Percentiles rank a stretch among this genome's conserved stretches.
Evolutionary conservation across 2,113 vertebrate species (phyloP).

Genomic region (Syngnathoides biaculeatus): DNA sequence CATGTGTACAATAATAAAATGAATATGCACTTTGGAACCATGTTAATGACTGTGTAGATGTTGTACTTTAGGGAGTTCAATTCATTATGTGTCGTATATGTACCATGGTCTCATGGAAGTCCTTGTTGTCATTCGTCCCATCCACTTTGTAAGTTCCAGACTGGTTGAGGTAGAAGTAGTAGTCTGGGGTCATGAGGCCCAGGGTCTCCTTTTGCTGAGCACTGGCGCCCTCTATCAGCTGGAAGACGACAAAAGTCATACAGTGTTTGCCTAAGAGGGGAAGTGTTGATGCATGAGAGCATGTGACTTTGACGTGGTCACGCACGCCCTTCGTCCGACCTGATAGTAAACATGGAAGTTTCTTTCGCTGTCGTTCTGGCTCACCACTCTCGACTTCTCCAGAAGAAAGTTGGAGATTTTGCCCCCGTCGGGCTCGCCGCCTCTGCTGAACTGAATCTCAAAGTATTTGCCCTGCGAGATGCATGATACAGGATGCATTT

Average conservation of each 20-base stretch:
- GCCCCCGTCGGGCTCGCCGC: conserved; percentile 91
- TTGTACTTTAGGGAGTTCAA: not conserved
- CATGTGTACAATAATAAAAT: too few relatives aligned
- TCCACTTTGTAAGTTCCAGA: conserved; percentile 93
- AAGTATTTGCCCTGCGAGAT: conserved; percentile 91
- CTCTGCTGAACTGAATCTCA: conserved; percentile 97
- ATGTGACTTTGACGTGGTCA: not conserved
- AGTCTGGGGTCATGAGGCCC: conserved; percentile 89
- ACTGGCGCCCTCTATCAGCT: conserved; percentile 88
- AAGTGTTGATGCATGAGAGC: not conserved
- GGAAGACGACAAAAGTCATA: conserved; percentile 1
- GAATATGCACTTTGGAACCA: too few relatives aligned
- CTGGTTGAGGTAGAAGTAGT: conserved; percentile 94
- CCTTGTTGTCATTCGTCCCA: conserved; percentile 84
- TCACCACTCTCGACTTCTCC: conserved; percentile 95
- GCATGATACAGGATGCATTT: not conserved
- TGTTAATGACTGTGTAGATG: not conserved
- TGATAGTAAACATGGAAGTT: conserved; percentile 98
- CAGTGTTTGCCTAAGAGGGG: not conserved
- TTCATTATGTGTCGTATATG: not conserved
- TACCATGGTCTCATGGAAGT: conserved; percentile 92
- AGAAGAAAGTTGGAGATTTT: conserved; percentile 97
- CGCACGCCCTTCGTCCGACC: conserved; percentile 61
- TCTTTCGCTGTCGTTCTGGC: conserved; percentile 90
- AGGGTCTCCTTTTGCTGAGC: conserved; percentile 83